Conservation (phyloP, 2,888 invertebrate species). For the Tipula confusa region DNA sequence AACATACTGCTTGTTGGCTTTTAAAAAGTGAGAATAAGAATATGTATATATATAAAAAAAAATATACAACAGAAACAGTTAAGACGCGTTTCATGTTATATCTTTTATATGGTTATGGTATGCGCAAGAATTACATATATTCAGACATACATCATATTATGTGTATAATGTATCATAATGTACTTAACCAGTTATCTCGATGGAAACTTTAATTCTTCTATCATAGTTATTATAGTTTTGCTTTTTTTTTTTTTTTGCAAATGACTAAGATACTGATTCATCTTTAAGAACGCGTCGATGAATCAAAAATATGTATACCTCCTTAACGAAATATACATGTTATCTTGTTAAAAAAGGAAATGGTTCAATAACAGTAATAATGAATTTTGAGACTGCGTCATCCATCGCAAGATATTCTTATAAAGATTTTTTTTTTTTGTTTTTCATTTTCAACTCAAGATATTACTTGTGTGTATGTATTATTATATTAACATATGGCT, state of each 20-base stretch:
- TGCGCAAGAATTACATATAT: neutral
- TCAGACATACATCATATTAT: too few species aligned
- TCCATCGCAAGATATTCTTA: neutral
- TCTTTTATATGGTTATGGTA: neutral
- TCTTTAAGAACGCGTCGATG: neutral
- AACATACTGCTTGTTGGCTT: neutral
- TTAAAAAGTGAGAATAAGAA: constrained; percentile 9
- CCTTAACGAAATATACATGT: neutral
- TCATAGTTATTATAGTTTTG: too few species aligned
- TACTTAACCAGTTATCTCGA: neutral
- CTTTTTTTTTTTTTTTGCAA: neutral
- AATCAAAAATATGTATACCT: constrained; percentile 1
- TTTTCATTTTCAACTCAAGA: neutral
- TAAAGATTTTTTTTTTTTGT: too few species aligned
- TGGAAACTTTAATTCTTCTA: neutral
- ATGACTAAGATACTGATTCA: constrained; percentile 25
- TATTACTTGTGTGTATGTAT: neutral
- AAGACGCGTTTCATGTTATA: neutral
- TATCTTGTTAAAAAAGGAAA: constrained; percentile 15
- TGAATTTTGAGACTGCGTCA: constrained; percentile 9
- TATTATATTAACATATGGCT: neutral
- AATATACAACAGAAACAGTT: neutral
- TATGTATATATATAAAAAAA: too few species aligned
- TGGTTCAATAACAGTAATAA: neutral
- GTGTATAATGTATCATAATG: too few species aligned